phyloP scores from a whole-genome alignment of 2,113 vertebrate genomes.

The Chrysochloris asiatica region DNA sequence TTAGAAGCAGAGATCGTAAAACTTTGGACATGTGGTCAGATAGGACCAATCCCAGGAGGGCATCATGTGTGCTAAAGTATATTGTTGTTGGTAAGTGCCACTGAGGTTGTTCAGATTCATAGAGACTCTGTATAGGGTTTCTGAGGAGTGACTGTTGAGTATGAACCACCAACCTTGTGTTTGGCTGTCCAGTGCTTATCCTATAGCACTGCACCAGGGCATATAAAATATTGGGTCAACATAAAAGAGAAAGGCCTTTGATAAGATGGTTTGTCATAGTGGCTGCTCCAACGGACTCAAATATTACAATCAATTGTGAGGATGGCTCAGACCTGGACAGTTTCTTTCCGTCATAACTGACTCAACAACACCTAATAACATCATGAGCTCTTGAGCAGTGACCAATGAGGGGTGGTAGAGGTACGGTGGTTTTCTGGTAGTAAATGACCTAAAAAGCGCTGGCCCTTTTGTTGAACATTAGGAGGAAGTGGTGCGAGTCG shows the following conservation, averaged over 20 bases:
- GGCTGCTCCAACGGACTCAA: no score
- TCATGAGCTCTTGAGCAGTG: not conserved
- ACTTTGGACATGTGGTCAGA: not conserved
- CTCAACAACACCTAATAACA: not conserved
- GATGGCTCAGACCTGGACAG: not conserved
- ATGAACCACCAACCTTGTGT: no score
- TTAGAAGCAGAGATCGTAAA: not conserved
- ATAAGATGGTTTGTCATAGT: not conserved
- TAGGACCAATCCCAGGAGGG: not conserved
- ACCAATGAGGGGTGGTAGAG: not conserved
- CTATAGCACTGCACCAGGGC: no score
- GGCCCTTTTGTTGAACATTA: not conserved
- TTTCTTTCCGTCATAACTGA: not conserved
- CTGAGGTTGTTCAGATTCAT: no score
- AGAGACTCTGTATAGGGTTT: no score
- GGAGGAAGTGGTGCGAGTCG: not conserved
- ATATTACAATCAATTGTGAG: not conserved
- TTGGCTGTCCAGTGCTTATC: no score
- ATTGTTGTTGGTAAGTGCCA: no score
- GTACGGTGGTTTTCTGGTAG: not conserved
- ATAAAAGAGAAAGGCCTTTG: not conserved
- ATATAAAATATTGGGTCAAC: no score
- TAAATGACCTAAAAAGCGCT: not conserved
- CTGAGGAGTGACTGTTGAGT: no score
- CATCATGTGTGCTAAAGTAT: not conserved